Conservation (phyloP, 2,797 vertebrate species). For the Coccyzus lansbergi region DNA sequence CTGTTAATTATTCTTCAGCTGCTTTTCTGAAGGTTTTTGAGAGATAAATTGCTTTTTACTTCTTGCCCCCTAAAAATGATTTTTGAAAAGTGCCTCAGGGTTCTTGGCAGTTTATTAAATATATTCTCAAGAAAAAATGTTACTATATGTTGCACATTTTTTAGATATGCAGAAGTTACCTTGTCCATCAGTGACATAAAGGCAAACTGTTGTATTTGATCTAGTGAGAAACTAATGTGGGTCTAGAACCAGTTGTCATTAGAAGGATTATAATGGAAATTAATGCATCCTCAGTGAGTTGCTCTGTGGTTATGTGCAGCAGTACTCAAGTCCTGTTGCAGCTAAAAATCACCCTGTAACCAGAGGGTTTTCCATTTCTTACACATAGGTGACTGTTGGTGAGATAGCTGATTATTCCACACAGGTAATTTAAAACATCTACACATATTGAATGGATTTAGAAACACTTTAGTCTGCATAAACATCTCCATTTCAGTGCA, state of each 20-base stretch:
- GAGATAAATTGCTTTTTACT: not conserved
- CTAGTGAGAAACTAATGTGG: not conserved
- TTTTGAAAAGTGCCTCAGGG: not conserved
- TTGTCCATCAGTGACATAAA: not conserved
- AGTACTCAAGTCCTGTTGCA: not conserved
- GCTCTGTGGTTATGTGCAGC: not conserved
- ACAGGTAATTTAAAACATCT: not conserved
- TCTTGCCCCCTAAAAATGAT: not conserved
- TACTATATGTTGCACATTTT: rapidly evolving
- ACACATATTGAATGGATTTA: not conserved
- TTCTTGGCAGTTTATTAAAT: not conserved
- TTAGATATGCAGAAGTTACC: not conserved
- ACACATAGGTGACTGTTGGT: not conserved
- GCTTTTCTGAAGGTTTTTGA: not conserved
- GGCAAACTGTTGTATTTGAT: not conserved
- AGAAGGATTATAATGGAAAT: not conserved
- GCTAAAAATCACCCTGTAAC: not conserved
- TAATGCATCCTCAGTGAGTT: not conserved
- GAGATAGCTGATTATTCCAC: not conserved
- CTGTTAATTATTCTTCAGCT: not conserved
- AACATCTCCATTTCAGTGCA: not conserved
- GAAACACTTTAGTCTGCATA: not conserved
- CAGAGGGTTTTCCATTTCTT: not conserved
- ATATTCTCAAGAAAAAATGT: not conserved
- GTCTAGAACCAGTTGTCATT: not conserved